Evolutionary conservation across 2,888 invertebrate genomes (phyloP).

Genomic region (Drosophila ustulata): DNA sequence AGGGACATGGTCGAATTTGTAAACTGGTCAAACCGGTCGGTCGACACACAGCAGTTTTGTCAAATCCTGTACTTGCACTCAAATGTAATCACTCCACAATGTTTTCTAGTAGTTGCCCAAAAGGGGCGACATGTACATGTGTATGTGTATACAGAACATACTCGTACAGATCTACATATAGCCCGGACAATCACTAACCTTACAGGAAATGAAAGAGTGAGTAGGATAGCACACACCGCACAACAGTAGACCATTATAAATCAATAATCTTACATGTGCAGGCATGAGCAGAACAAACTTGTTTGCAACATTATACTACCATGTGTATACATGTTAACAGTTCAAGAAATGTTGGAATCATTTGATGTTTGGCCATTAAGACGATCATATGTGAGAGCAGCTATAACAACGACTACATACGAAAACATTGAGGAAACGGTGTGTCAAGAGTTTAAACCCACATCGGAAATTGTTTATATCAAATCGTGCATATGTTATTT

Average conservation of each 20-base stretch:
- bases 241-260: neutral
- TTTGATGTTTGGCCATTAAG: slow-evolving; percentile 40
- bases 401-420: neutral
- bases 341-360: slow-evolving; percentile 19
- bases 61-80: slow-evolving; percentile 2
- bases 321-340: too few species aligned
- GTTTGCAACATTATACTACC: too few species aligned
- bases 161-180: neutral
- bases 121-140: neutral
- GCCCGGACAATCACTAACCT: neutral
- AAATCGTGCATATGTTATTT: too few species aligned
- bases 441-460: neutral
- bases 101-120: slow-evolving; percentile 10
- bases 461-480: neutral
- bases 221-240: neutral
- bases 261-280: slow-evolving; percentile 9
- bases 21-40: slow-evolving; percentile 77
- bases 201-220: slow-evolving; percentile 1
- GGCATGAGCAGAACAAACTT: neutral
- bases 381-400: slow-evolving; percentile 19
- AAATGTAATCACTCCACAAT: neutral
- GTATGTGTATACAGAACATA: neutral
- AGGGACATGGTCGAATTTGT: slow-evolving; percentile 8
- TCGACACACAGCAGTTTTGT: slow-evolving; percentile 32
- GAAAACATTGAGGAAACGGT: neutral